phyloP scores from a whole-genome alignment of 1,140 invertebrate species.

The Acromyrmex echinatior region DNA sequence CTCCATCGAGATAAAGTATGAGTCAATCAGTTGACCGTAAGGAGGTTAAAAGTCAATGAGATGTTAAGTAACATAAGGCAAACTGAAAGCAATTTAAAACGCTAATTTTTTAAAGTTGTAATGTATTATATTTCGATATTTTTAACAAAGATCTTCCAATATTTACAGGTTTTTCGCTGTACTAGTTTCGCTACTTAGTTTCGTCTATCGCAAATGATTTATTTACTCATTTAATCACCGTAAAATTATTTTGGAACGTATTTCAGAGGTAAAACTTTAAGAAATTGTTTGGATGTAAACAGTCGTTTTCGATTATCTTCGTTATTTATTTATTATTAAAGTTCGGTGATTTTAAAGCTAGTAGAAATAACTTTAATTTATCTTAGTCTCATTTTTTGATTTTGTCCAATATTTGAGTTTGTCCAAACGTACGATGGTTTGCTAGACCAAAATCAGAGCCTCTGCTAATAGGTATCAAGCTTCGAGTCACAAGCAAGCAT shows the following conservation, averaged over 20 bases:
- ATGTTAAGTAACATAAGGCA: too few relatives aligned
- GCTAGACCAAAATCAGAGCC: background rate
- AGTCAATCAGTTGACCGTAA: too few relatives aligned
- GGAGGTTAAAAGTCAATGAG: too few relatives aligned
- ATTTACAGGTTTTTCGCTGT: too few relatives aligned
- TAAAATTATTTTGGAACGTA: background rate
- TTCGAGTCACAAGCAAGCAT: background rate
- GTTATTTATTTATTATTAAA: background rate
- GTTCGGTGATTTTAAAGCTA: background rate
- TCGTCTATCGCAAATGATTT: too few relatives aligned
- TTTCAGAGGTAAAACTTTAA: background rate
- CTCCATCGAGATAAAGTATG: too few relatives aligned
- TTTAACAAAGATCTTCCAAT: too few relatives aligned
- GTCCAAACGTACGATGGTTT: background rate
- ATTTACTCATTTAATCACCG: background rate
- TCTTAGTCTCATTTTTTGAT: background rate
- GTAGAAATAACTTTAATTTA: conserved; percentile 12
- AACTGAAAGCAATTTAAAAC: too few relatives aligned
- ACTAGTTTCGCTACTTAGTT: too few relatives aligned
- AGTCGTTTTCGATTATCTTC: background rate
- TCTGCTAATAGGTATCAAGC: conserved; percentile 8
- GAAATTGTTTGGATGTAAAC: background rate
- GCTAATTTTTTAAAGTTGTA: too few relatives aligned
- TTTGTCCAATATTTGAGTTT: background rate
- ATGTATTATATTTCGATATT: too few relatives aligned